Percentiles rank a stretch among this genome's conserved stretches.
Evolutionary conservation across 30 jellyfish, hydroid and myxozoan genomes (phyloP).

Genomic region (Pseudorhiza aurosa): DNA sequence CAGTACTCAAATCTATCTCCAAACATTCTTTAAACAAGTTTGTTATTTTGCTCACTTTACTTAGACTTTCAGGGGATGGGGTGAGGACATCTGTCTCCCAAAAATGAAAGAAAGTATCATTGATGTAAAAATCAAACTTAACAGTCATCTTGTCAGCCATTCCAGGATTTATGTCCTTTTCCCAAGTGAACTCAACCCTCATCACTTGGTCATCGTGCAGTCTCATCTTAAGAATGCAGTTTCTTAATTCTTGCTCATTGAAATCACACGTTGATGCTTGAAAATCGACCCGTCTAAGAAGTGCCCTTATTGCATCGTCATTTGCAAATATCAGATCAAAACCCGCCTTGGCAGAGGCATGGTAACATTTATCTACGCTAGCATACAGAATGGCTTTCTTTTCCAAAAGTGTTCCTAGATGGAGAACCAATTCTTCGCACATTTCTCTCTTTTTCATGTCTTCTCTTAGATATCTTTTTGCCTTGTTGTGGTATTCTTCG

Average conservation of each 20-base stretch:
- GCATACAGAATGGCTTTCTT: conserved; percentile 17
- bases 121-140: conserved; percentile 15
- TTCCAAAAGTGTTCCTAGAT: conserved; percentile 41
- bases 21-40: conserved; percentile 25
- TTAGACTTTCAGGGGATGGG: conserved; percentile 4
- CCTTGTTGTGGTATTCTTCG: conserved; percentile 10
- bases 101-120: conserved; percentile 2
- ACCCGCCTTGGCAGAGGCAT: conserved; percentile 48
- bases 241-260: not conserved
- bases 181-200: conserved; percentile 13
- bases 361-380: conserved; percentile 35
- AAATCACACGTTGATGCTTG: conserved; percentile 15
- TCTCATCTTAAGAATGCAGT: conserved; percentile 15
- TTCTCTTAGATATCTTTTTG: not conserved
- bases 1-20: conserved; percentile 1
- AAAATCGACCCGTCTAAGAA: conserved; percentile 38
- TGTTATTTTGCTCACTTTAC: conserved; percentile 15
- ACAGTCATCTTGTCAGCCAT: conserved; percentile 3
- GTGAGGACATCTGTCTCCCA: conserved; percentile 38
- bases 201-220: not conserved
- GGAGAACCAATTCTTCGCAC: conserved; percentile 29
- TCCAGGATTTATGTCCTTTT: conserved; percentile 8
- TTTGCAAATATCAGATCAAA: conserved; percentile 46
- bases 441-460: conserved; percentile 25
- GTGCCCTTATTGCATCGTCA: conserved; percentile 17